Conservation (phyloP, 2,113 vertebrate genomes). For the Galemys pyrenaicus region DNA sequence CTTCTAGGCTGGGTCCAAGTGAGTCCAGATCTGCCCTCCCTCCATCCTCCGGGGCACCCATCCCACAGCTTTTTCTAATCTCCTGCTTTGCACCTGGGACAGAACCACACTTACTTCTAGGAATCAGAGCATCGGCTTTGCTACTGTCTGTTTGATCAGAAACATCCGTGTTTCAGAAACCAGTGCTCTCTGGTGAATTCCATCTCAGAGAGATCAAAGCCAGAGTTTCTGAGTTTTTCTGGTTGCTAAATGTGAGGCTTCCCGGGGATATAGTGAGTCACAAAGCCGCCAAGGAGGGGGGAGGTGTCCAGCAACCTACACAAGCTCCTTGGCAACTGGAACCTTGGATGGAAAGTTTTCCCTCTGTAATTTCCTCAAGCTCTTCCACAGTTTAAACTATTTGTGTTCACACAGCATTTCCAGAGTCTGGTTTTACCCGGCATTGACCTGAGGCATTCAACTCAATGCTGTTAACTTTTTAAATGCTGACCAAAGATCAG, state of each 20-base stretch:
- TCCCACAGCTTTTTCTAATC: neutral
- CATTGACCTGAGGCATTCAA: neutral
- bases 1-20: neutral
- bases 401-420: slow-evolving; percentile 49
- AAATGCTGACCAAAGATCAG: neutral
- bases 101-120: slow-evolving; percentile 42
- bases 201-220: slow-evolving; percentile 51
- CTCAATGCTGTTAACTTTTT: slow-evolving; percentile 8
- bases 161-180: slow-evolving; percentile 9
- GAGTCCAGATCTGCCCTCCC: no score
- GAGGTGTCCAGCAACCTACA: slow-evolving; percentile 64
- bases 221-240: neutral
- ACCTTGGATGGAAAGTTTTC: slow-evolving; percentile 57
- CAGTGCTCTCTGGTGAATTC: neutral
- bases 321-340: slow-evolving; percentile 69
- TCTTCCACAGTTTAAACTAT: slow-evolving; percentile 53
- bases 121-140: neutral
- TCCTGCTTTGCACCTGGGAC: neutral
- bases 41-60: neutral
- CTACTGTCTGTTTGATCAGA: neutral
- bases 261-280: slow-evolving; percentile 66
- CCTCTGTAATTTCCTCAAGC: slow-evolving; percentile 67
- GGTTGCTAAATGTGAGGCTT: slow-evolving; percentile 51
- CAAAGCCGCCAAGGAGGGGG: slow-evolving; percentile 4
- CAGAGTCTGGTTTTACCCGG: slow-evolving; percentile 44